These are phyloP conservation scores for Calidris pygmaea DNA, from an alignment of 2,113 vertebrate genomes.

Conservation along the genomic window DNA sequence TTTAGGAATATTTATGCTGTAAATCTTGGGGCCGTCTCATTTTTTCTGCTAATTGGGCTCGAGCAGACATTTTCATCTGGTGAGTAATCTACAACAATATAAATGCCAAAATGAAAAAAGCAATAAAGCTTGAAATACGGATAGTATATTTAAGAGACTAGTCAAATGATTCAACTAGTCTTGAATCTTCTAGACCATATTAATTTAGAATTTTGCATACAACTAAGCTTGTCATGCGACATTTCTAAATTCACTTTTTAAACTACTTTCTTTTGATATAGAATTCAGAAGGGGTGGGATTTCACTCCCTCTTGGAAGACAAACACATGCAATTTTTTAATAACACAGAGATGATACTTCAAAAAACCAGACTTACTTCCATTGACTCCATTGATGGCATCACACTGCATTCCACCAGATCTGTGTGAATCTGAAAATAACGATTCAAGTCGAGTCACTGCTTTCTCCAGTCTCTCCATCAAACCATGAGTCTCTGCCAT, in stretches of 20 bases:
- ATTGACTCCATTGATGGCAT: slow-evolving; percentile 77
- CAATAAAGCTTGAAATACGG: neutral
- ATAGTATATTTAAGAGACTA: neutral
- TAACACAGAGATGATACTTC: neutral
- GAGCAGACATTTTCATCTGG: neutral
- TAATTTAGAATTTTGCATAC: neutral
- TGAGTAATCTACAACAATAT: neutral
- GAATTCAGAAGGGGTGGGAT: neutral
- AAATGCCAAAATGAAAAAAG: neutral
- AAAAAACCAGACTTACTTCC: slow-evolving; percentile 74
- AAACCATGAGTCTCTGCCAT: slow-evolving; percentile 83
- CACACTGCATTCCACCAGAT: slow-evolving; percentile 57
- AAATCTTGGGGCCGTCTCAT: neutral
- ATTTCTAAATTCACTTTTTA: neutral
- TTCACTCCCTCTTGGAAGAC: neutral
- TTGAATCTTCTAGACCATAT: neutral
- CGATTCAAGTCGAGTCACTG: slow-evolving; percentile 87
- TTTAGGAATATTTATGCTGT: neutral
- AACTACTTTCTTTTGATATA: neutral
- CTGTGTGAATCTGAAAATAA: slow-evolving; percentile 75
- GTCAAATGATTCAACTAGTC: neutral
- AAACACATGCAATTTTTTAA: neutral
- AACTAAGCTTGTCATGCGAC: neutral
- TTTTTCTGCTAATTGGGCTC: slow-evolving; percentile 17
- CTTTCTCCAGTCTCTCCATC: slow-evolving; percentile 89